Evolutionary conservation across 2,888 invertebrate genomes (phyloP).

Genomic region (Drosophila monieri): DNA sequence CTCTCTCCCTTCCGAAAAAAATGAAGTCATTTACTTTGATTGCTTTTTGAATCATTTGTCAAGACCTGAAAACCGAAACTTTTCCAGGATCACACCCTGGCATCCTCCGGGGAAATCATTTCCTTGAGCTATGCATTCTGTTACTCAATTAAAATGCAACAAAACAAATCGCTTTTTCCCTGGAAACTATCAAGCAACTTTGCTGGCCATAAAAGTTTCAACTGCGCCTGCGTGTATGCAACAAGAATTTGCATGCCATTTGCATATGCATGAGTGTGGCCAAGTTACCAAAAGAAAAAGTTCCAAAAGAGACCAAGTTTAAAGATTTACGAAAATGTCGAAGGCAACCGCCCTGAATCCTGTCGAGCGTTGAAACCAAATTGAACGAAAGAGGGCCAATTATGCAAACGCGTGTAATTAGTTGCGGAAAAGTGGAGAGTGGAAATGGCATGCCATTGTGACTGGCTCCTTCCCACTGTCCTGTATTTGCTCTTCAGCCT

Average conservation of each 20-base stretch:
- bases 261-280: constrained; percentile 71
- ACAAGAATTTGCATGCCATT: constrained; percentile 68
- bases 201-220: constrained; percentile 51
- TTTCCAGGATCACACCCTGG: constrained; percentile 13
- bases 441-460: constrained; percentile 6
- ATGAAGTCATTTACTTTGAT: constrained; percentile 60
- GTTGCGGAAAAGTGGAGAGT: constrained; percentile 30
- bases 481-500: constrained; percentile 7
- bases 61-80: constrained; percentile 25
- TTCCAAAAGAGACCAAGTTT: constrained; percentile 42
- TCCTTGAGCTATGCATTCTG: constrained; percentile 31
- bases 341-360: no score
- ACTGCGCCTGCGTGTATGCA: constrained; percentile 63
- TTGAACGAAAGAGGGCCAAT: constrained; percentile 73
- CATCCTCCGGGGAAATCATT: constrained; percentile 12
- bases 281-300: constrained; percentile 6
- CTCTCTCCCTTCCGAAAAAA: constrained; percentile 2
- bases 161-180: constrained; percentile 39
- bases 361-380: constrained; percentile 41
- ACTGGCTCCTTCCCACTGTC: constrained; percentile 25
- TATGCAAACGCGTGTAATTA: constrained; percentile 78
- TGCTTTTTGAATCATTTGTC: constrained; percentile 31
- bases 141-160: constrained; percentile 58
- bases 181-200: constrained; percentile 9
- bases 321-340: constrained; percentile 60